These are phyloP conservation scores for Epizoanthus fatuus DNA, from an alignment of 92 coral and sea anemone species.

Conservation along the genomic window DNA sequence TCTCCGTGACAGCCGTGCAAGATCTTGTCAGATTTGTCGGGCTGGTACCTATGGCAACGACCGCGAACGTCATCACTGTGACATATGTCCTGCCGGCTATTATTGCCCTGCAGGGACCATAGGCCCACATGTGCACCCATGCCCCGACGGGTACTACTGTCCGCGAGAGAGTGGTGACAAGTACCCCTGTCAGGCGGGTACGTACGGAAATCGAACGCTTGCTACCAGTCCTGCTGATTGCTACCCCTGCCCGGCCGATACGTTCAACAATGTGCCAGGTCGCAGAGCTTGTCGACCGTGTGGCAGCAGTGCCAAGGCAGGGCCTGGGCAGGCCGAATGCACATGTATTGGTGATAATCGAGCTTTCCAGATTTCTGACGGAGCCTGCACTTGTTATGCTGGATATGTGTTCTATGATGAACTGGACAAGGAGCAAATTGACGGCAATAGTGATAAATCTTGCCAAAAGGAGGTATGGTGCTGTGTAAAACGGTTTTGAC, in stretches of 20 bases:
- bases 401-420: conserved; percentile 90
- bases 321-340: conserved; percentile 83
- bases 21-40: conserved; percentile 74
- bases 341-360: conserved; percentile 84
- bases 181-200: conserved; percentile 89
- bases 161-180: conserved; percentile 75
- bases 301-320: conserved; percentile 91
- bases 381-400: conserved; percentile 83
- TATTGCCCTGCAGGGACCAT: conserved; percentile 89
- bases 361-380: conserved; percentile 91
- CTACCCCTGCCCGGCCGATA: conserved; percentile 75
- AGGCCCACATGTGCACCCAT: conserved; percentile 86
- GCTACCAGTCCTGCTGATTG: conserved; percentile 88
- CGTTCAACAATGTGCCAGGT: conserved; percentile 75
- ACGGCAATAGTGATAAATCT: conserved; percentile 92
- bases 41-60: conserved; percentile 91
- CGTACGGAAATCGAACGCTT: conserved; percentile 77
- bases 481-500: no score
- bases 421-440: conserved; percentile 67
- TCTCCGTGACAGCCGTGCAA: conserved; percentile 67
- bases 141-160: conserved; percentile 91
- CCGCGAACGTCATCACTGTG: conserved; percentile 78
- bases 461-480: conserved; percentile 90
- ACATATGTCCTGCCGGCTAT: conserved; percentile 89
- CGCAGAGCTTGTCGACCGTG: conserved; percentile 88